A percentile compares a stretch with the other conserved stretches of the same genome.
Conservation (phyloP, 2,113 vertebrate species). For the Promerops cafer region DNA sequence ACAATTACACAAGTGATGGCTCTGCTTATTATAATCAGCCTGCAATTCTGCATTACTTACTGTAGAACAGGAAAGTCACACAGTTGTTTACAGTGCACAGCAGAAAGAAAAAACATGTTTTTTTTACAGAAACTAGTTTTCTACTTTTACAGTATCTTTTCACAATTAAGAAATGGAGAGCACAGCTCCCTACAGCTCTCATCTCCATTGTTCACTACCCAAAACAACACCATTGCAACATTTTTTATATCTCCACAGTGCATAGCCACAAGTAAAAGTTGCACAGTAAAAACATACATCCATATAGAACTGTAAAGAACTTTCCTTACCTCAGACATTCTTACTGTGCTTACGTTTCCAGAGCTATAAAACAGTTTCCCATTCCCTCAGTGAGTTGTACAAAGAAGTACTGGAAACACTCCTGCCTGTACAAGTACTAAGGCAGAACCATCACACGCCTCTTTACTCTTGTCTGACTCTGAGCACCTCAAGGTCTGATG, state of each 20-base stretch:
- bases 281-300: conserved; percentile 51
- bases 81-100: conserved; percentile 25
- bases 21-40: conserved; percentile 26
- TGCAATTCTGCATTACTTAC: conserved; percentile 40
- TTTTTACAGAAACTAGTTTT: conserved; percentile 1
- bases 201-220: conserved; percentile 49
- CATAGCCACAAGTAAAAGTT: conserved; percentile 48
- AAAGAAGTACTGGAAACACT: conserved; percentile 81
- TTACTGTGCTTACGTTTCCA: conserved; percentile 80
- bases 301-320: conserved; percentile 45
- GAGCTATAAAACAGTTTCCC: conserved; percentile 79
- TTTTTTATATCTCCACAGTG: conserved; percentile 19
- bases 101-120: conserved; percentile 1
- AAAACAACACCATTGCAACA: conserved; percentile 28
- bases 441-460: conserved; percentile 81
- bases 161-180: neutral
- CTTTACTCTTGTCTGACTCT: conserved; percentile 77
- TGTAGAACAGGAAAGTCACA: conserved; percentile 13
- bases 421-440: conserved; percentile 82
- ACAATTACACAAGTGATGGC: conserved; percentile 35
- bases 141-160: neutral
- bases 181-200: neutral
- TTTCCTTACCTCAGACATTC: conserved; percentile 94
- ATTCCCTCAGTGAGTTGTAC: conserved; percentile 83
- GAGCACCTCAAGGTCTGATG: conserved; percentile 86